Conservation (phyloP, 2,113 vertebrate genomes). For the Columba livia region DNA sequence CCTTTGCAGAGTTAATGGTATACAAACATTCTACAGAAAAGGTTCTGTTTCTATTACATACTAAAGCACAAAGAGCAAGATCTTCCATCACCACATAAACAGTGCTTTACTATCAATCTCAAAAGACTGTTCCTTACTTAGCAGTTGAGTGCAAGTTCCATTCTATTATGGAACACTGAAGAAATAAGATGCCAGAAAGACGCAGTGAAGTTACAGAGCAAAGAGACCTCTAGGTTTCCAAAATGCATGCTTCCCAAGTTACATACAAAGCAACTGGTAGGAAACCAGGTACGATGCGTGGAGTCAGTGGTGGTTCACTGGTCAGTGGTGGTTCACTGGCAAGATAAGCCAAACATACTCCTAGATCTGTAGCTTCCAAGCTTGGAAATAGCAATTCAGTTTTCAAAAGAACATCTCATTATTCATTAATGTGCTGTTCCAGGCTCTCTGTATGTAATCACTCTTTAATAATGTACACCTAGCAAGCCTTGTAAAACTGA, state of each 20-base stretch:
- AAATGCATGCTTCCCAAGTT: background rate
- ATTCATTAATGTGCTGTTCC: background rate
- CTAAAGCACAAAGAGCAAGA: background rate
- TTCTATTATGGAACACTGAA: background rate
- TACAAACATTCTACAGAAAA: background rate
- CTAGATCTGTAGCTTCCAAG: background rate
- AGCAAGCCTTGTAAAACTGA: background rate
- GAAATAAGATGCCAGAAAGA: background rate
- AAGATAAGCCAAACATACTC: background rate
- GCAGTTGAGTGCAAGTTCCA: background rate
- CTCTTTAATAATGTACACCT: background rate
- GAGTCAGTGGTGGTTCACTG: background rate
- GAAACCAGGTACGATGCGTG: background rate
- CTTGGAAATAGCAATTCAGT: background rate
- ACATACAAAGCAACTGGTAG: background rate
- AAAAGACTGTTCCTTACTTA: background rate
- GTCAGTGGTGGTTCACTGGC: background rate
- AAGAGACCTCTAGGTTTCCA: background rate
- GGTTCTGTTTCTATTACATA: background rate
- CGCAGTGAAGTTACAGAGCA: background rate
- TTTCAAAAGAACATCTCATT: background rate
- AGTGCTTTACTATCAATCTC: background rate
- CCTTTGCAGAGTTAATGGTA: background rate
- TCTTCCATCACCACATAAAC: background rate
- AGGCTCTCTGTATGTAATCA: background rate